phyloP scores from a whole-genome alignment of 2,113 vertebrate genomes.

The Butorides virescens region DNA sequence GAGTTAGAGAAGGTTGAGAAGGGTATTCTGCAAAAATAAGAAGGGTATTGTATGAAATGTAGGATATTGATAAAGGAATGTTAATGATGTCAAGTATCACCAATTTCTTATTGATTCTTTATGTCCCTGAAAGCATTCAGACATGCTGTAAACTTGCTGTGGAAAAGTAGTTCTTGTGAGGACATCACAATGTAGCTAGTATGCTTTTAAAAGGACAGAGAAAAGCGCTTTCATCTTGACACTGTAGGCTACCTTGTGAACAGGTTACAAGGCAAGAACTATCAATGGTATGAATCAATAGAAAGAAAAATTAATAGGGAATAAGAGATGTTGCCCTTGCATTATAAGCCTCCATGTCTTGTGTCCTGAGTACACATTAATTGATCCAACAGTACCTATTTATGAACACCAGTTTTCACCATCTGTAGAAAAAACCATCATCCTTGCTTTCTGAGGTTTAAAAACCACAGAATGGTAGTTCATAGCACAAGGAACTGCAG shows the following conservation, averaged over 20 bases:
- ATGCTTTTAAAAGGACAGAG: neutral
- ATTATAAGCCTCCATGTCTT: neutral
- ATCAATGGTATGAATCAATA: slow-evolving; percentile 8
- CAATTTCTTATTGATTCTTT: neutral
- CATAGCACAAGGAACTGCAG: neutral
- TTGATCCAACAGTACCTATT: neutral
- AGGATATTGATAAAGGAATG: neutral
- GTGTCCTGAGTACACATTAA: neutral
- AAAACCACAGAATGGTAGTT: neutral
- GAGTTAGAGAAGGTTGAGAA: neutral
- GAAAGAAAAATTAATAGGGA: neutral
- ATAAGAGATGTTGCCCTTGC: neutral
- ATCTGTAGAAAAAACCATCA: neutral
- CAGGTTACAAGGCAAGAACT: neutral
- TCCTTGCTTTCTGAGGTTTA: neutral
- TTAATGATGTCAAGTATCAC: neutral
- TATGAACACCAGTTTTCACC: neutral
- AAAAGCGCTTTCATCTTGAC: slow-evolving; percentile 5
- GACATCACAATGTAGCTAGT: neutral
- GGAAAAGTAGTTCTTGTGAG: neutral
- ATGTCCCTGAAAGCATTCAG: neutral
- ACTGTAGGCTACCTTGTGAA: neutral
- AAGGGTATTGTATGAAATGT: neutral
- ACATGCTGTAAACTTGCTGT: neutral
- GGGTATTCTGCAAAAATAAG: neutral